Percentiles rank a stretch among this genome's conserved stretches.
Conservation (phyloP, 2,113 vertebrate species). For the Myocastor coypus region DNA sequence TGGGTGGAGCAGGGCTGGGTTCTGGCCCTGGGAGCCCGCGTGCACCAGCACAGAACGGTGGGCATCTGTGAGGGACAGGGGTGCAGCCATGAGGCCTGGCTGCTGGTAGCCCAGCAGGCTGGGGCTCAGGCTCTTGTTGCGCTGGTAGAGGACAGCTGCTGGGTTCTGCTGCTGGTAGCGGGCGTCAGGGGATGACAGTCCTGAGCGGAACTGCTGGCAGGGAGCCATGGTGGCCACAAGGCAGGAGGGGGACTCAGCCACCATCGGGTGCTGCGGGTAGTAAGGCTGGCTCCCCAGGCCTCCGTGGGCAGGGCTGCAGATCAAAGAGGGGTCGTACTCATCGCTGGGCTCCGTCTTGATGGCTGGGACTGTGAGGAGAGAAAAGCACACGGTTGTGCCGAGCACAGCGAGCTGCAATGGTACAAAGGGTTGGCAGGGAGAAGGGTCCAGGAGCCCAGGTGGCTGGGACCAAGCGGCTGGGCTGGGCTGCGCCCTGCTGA, state of each 20-base stretch:
- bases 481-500: neutral
- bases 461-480: rapidly evolving
- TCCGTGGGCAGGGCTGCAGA: slow-evolving; percentile 92
- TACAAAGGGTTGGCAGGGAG: neutral
- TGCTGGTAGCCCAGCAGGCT: slow-evolving; percentile 92
- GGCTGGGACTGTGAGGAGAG: slow-evolving; percentile 91
- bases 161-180: slow-evolving; percentile 94
- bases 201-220: slow-evolving; percentile 93
- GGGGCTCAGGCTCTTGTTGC: slow-evolving; percentile 92
- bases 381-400: slow-evolving; percentile 77
- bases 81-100: slow-evolving; percentile 82
- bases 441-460: rapidly evolving
- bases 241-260: slow-evolving; percentile 91
- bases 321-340: slow-evolving; percentile 93
- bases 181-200: slow-evolving; percentile 90
- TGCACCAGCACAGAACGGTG: slow-evolving; percentile 97
- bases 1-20: slow-evolving; percentile 83
- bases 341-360: slow-evolving; percentile 98
- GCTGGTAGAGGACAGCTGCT: slow-evolving; percentile 92
- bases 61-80: slow-evolving; percentile 90
- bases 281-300: slow-evolving; percentile 93
- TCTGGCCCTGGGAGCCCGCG: slow-evolving; percentile 90
- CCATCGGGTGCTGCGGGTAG: slow-evolving; percentile 91
- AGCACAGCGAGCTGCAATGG: slow-evolving; percentile 23
- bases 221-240: slow-evolving; percentile 92